A percentile compares a stretch with the other conserved stretches of the same genome.
Conservation (phyloP, 2,797 vertebrate species). For the Microchirus variegatus region DNA sequence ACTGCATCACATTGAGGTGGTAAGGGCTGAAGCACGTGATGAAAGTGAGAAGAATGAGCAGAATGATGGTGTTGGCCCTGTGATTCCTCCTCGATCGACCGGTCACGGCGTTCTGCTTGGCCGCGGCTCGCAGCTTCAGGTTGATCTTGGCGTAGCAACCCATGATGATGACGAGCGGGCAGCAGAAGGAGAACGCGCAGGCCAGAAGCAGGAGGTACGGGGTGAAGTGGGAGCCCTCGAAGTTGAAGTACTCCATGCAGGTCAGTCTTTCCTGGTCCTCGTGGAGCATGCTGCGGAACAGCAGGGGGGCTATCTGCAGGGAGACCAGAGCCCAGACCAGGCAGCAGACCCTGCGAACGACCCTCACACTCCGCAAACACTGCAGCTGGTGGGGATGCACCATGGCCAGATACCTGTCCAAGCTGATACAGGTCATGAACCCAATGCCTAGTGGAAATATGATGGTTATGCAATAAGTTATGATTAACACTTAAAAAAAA, state of each 20-base stretch:
- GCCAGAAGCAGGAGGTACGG: conserved; percentile 77
- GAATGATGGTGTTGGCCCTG: conserved; percentile 82
- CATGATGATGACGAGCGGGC: conserved; percentile 81
- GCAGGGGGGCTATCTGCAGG: conserved; percentile 78
- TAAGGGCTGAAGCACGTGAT: conserved; percentile 86
- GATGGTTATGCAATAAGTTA: not conserved
- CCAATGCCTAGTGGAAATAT: conserved; percentile 75
- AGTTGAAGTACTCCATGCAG: conserved; percentile 87
- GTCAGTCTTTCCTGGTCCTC: conserved; percentile 68
- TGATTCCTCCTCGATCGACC: conserved; percentile 71
- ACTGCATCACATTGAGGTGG: conserved; percentile 86
- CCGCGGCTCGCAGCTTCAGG: conserved; percentile 78
- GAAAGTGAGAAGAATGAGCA: conserved; percentile 81
- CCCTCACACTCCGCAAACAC: conserved; percentile 65
- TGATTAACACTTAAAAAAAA: not conserved
- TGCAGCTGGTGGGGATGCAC: conserved; percentile 76
- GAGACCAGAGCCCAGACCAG: conserved; percentile 82
- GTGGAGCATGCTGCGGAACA: conserved; percentile 75
- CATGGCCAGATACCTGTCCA: conserved; percentile 88
- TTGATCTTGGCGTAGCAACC: conserved; percentile 84
- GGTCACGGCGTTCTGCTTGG: conserved; percentile 75
- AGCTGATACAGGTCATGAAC: conserved; percentile 88
- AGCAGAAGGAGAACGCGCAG: conserved; percentile 81
- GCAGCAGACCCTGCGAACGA: conserved; percentile 74
- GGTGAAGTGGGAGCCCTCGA: conserved; percentile 66